A percentile compares a stretch with the other conserved stretches of the same genome.
Conservation (phyloP, 53 echinoderm and acorn worm genomes). For the Hippasteria phrygiana region DNA sequence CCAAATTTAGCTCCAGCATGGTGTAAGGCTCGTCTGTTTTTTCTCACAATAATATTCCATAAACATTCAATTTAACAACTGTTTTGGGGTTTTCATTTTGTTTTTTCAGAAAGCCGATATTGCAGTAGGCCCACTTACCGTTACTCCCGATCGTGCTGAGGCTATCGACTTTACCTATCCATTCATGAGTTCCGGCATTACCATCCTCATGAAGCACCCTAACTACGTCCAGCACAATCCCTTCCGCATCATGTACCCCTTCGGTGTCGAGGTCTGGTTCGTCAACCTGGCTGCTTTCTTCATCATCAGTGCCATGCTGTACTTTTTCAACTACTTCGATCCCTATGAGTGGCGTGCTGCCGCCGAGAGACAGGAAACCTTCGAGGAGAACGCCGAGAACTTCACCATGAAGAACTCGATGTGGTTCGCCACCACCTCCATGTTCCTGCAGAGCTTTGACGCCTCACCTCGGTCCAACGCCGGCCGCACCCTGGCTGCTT, state of each 20-base stretch:
- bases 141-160: conserved; percentile 80
- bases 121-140: conserved; percentile 96
- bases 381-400: conserved; percentile 90
- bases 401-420: conserved; percentile 95
- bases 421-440: conserved; percentile 91
- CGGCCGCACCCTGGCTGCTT: conserved; percentile 84
- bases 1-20: too few relatives aligned
- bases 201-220: conserved; percentile 89
- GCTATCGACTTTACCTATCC: conserved; percentile 96
- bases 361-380: conserved; percentile 86
- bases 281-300: conserved; percentile 86
- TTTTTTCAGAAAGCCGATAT: conserved; percentile 94
- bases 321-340: conserved; percentile 91
- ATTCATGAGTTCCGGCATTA: conserved; percentile 95
- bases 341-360: conserved; percentile 98
- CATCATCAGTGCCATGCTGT: conserved; percentile 82
- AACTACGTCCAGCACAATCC: conserved; percentile 81
- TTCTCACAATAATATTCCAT: too few relatives aligned
- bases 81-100: neutral
- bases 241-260: conserved; percentile 96
- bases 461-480: conserved; percentile 92
- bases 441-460: conserved; percentile 96
- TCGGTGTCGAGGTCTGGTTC: conserved; percentile 96
- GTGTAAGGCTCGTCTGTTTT: too few relatives aligned
- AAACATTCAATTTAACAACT: neutral